Base-by-base conservation (phyloP, 2,113 vertebrate genomes). In the Dromaius novaehollandiae region DNA sequence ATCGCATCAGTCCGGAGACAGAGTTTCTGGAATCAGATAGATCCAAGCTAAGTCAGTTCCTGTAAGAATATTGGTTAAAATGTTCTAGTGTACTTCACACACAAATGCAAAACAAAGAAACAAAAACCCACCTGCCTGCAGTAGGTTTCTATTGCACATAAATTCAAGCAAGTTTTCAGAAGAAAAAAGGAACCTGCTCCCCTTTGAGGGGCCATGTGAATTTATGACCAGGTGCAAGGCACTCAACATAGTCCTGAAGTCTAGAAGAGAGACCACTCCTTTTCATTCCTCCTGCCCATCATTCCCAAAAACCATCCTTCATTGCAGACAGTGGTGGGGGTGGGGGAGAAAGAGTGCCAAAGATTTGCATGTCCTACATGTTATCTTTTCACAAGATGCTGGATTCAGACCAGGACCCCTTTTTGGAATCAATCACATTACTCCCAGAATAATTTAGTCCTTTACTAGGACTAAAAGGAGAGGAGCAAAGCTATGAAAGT, bases 51-150 rank as follows among this genome's bases (percentile, higher is more conserved):
- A 44, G 1, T 95, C 94, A 97, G 91, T 93, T 97, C 96, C 98
- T 98, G 98, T 81, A 98, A 97, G 98, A 98, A 98, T 98, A 98
- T 98, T 81, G 53, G 95, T 98, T 98, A 97, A 97, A 98, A 98
- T 98, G 98, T 97, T 98, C 98, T 96, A 78, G 42, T 89, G 28
- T 55, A 90, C 94, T 95, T 97, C 92, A 96, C 93, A 96, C 93
- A 90, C 55, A 81, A 93, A 91, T 88, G 89, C 88, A 94, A 82
- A 88, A 96, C 69, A 71, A 82, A 79, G 89, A 92, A 94, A 81
- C 53, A 93, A 91, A 88, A 93, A 77, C 3, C 56, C 44, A 89
- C 61, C 74, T 68, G 58, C 68, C 73, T 50, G 63, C 74, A 91
- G 77, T 86, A 95, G 76, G 78, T 83, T 95, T 91, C 89, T 91